phyloP scores from a whole-genome alignment of 2,113 vertebrate species.

The Anhinga anhinga region DNA sequence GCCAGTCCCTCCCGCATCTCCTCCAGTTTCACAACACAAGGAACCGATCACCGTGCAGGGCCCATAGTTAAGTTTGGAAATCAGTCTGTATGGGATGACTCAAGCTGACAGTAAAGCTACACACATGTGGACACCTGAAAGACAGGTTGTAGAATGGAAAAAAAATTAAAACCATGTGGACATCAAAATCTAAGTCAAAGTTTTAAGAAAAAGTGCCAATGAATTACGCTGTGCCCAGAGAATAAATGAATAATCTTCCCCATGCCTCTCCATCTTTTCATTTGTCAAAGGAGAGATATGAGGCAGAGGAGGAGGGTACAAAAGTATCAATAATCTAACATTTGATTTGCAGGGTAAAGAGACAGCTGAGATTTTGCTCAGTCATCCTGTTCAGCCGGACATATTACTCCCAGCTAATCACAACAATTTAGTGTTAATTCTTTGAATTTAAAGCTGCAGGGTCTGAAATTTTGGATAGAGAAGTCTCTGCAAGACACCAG shows the following conservation, averaged over 20 bases:
- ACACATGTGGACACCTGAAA: neutral
- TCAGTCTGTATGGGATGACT: neutral
- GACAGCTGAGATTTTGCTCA: neutral
- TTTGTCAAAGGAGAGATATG: neutral
- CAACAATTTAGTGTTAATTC: neutral
- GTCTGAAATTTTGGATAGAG: neutral
- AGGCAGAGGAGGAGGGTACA: neutral
- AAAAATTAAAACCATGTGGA: neutral
- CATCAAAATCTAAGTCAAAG: neutral
- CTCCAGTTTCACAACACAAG: neutral
- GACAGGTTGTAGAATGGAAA: neutral
- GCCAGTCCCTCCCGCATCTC: neutral
- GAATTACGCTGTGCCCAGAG: neutral
- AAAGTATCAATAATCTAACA: neutral
- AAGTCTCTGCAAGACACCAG: neutral
- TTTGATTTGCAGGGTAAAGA: neutral
- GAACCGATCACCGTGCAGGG: fast-evolving
- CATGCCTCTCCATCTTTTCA: neutral
- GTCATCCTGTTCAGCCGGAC: neutral
- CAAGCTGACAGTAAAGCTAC: neutral
- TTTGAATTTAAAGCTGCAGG: neutral
- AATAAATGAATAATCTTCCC: neutral
- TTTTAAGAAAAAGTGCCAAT: neutral
- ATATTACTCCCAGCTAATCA: neutral
- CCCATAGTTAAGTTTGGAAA: neutral